These are phyloP conservation scores for Motacilla tschutschensis DNA, from an alignment of 2,113 vertebrate species.

Conservation along the genomic window DNA sequence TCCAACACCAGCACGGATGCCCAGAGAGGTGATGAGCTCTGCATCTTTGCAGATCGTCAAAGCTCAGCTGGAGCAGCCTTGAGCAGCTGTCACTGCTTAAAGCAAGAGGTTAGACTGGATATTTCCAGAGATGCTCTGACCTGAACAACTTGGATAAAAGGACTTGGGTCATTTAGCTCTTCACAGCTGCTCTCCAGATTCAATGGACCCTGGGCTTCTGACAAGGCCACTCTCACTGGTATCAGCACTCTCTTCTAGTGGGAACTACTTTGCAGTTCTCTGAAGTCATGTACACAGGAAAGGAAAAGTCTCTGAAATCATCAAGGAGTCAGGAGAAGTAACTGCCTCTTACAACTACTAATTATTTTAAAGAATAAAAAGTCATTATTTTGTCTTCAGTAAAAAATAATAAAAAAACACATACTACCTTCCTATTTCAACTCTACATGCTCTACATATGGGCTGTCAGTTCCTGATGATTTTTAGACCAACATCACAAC, in stretches of 20 bases:
- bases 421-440: background rate
- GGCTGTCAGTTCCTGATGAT: background rate
- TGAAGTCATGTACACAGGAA: background rate
- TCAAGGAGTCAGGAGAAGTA: background rate
- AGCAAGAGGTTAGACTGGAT: background rate
- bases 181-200: background rate
- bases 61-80: background rate
- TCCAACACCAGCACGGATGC: background rate
- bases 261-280: background rate
- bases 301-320: background rate
- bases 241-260: background rate
- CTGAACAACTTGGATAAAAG: fast-evolving
- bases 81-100: background rate
- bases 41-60: background rate
- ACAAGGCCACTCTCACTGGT: background rate
- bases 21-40: background rate
- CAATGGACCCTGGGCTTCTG: background rate
- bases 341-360: background rate
- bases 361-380: background rate
- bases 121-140: background rate
- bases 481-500: background rate
- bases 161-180: background rate
- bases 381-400: background rate
- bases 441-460: background rate
- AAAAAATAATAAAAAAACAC: background rate